Conservation (phyloP, 2,797 vertebrate genomes). For the Onychomys arenicola region DNA sequence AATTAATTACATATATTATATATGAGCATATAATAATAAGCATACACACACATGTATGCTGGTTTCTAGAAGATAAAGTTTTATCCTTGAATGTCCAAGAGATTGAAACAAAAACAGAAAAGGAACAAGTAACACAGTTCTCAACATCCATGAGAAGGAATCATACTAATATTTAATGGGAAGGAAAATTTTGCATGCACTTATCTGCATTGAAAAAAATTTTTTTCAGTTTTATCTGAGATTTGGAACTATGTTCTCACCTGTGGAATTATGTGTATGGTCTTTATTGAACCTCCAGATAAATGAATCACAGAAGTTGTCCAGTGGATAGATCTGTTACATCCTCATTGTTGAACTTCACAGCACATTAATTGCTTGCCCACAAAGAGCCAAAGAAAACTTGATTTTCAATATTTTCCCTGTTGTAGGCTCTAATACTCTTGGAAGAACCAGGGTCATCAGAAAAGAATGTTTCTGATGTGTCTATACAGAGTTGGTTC, state of each 20-base stretch:
- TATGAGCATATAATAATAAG: background rate
- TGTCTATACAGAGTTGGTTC: slow-evolving; percentile 67
- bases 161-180: background rate
- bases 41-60: background rate
- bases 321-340: background rate
- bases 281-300: slow-evolving; percentile 2
- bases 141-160: slow-evolving; percentile 49
- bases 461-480: slow-evolving; percentile 74
- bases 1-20: background rate
- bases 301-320: slow-evolving; percentile 27
- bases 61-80: background rate
- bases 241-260: background rate
- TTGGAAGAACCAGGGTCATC: slow-evolving; percentile 58
- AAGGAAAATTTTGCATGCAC: slow-evolving; percentile 29
- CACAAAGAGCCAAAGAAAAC: slow-evolving; percentile 67
- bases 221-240: background rate
- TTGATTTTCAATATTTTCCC: slow-evolving; percentile 72
- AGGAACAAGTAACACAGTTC: background rate
- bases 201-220: background rate
- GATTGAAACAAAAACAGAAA: slow-evolving; percentile 48
- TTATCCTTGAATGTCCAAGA: background rate
- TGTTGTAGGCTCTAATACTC: slow-evolving; percentile 48
- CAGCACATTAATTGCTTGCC: slow-evolving; percentile 45
- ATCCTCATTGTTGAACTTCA: slow-evolving; percentile 46
- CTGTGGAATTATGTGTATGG: background rate